phyloP scores from a whole-genome alignment of 2,888 invertebrate genomes.

The Phaedon cochleariae region DNA sequence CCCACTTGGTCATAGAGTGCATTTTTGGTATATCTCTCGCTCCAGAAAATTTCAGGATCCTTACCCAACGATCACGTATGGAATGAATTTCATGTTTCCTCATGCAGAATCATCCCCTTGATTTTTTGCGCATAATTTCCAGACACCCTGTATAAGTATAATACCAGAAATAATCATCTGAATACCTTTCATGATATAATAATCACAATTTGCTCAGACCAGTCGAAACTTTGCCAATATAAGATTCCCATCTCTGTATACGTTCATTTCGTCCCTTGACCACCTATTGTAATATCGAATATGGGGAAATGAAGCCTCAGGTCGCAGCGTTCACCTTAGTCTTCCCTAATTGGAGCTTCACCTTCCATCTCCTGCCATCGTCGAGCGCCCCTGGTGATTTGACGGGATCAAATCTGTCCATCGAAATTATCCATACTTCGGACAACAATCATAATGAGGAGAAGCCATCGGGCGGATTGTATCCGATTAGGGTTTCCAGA shows the following conservation, averaged over 20 bases:
- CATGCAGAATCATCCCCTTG: too few relatives aligned
- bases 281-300: background rate
- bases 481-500: conserved; percentile 38
- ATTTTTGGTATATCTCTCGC: too few relatives aligned
- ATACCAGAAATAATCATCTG: too few relatives aligned
- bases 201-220: too few relatives aligned
- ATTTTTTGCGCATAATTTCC: too few relatives aligned
- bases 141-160: too few relatives aligned
- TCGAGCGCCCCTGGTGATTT: conserved; percentile 37
- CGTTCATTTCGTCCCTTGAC: background rate
- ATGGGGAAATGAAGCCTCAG: background rate
- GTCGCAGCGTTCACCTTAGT: conserved; percentile 3
- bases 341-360: conserved; percentile 42
- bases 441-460: conserved; percentile 35
- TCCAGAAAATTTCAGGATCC: too few relatives aligned
- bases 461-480: conserved; percentile 29
- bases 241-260: background rate
- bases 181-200: background rate
- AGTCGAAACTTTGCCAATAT: background rate
- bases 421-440: conserved; percentile 38
- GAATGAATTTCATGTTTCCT: too few relatives aligned
- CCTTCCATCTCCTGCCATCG: conserved; percentile 31
- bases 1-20: too few relatives aligned
- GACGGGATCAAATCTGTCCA: conserved; percentile 46
- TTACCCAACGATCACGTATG: too few relatives aligned